Evolutionary conservation across 1,140 invertebrate species (phyloP), one percentile per base, ranked within the genome.

Genomic region (Potamilus streckersoni): DNA sequence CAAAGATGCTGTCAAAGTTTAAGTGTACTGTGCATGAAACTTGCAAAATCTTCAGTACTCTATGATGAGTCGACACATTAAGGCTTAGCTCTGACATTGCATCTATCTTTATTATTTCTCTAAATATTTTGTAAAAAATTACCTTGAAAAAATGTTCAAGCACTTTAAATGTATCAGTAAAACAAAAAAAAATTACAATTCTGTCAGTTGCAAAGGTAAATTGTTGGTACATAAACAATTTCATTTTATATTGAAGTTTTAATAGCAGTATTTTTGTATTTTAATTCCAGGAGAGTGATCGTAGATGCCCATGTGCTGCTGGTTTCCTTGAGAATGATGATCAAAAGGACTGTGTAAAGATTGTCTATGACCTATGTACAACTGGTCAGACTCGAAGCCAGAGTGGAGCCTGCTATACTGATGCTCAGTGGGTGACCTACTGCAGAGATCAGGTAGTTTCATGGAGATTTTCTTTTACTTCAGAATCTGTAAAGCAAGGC

Each of bases 331-430:
- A 83, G 31, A 67, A 80, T 20, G 65, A 80, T 56, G 69, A 71
- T 11, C 73, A 79, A 15, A 49, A 79, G 60, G 86, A 88, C 78
- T 89, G 87, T 71, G 79, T 80, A 38, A 88, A 87, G 80, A 79
- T 83, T n/a, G 85, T 89, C n/a, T 86, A 82, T 63, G 80, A 81
- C 23, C 69, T 84, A 1, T 89, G 87, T 82, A 71, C 71, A 5
- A 75, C 80, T 15, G 83, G 81, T 16, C 69, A 80, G 31, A 83
- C 80, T 38, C 70, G 87, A 57, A 78, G 74, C 62, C 84, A 86
- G 74, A 74, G 83, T 62, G 87, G 87, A 14, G 76, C 75, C 57
- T 89, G 87, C 80, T 68, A 82, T n/a, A 76, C 69, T n/a, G 73
- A 78, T 49, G 58, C 38, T 0, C 62, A 85, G 38, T 87, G 84